Percentiles rank a stretch among this genome's conserved stretches.
These are phyloP conservation scores for Hydraecia micacea DNA, from an alignment of 2,888 invertebrate species.

Conservation along the genomic window DNA sequence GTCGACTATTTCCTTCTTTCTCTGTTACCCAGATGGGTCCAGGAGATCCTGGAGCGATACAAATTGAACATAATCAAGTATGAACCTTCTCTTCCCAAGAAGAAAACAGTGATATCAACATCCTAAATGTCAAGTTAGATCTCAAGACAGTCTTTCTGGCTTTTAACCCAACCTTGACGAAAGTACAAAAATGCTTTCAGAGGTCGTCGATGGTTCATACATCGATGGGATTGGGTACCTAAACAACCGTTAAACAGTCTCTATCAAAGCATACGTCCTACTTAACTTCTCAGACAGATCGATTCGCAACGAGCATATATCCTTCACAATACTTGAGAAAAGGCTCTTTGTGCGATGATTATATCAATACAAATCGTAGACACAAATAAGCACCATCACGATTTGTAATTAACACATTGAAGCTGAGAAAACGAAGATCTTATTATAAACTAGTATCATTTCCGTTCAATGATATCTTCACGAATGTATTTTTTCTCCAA, in stretches of 20 bases:
- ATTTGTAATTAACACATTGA: background rate
- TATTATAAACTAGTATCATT: constrained; percentile 7
- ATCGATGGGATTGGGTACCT: background rate
- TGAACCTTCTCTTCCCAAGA: background rate
- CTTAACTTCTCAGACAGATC: background rate
- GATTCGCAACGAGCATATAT: background rate
- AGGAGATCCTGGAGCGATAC: background rate
- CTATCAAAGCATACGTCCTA: background rate
- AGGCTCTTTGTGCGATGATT: background rate
- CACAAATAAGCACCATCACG: background rate
- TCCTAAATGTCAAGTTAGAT: background rate
- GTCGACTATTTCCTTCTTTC: background rate
- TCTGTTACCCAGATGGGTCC: too few species aligned
- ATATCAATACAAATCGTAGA: background rate
- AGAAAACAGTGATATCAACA: background rate
- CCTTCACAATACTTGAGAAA: background rate
- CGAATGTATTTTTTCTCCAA: background rate
- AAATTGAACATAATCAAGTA: background rate
- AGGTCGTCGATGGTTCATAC: background rate
- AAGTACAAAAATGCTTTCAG: background rate
- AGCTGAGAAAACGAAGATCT: constrained; percentile 5
- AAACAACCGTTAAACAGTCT: background rate
- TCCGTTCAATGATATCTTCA: background rate
- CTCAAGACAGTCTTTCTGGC: background rate
- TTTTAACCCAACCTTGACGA: background rate